Evolutionary conservation across 2,113 vertebrate species (phyloP).

Genomic region (Muscicapa adusta): DNA sequence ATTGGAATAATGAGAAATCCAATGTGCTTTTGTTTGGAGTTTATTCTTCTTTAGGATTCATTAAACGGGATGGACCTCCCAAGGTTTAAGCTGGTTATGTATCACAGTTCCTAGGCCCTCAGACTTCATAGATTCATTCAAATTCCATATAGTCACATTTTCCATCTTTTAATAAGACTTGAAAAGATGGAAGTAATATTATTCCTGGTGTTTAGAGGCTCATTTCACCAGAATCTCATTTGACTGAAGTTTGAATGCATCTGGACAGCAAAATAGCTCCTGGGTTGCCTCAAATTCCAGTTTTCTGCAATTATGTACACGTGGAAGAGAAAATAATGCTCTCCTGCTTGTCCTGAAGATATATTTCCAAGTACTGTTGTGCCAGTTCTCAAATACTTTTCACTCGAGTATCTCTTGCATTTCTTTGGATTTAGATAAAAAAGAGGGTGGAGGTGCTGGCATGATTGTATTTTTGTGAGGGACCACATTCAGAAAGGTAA

Average conservation of each 20-base stretch:
- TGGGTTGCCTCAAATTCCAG: neutral
- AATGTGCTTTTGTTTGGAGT: conserved; percentile 32
- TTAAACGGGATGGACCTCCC: neutral
- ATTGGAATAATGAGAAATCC: conserved; percentile 64
- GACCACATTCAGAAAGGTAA: neutral
- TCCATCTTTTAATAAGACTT: neutral
- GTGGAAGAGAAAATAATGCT: neutral
- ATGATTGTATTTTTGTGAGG: neutral
- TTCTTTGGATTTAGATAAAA: neutral
- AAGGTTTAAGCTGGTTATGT: neutral
- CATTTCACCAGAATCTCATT: fast-evolving
- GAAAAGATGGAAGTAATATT: neutral
- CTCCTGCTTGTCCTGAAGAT: neutral
- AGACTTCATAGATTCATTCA: neutral
- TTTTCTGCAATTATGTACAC: neutral
- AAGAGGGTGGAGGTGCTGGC: neutral
- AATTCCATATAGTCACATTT: neutral
- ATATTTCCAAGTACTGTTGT: neutral
- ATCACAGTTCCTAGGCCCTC: neutral
- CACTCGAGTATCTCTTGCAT: neutral
- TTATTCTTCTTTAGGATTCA: conserved; percentile 30
- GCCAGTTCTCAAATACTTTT: neutral
- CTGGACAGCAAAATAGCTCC: neutral
- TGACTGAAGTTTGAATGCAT: neutral
- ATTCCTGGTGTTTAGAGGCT: neutral